These are phyloP conservation scores for Hydropsyche betteni DNA, from an alignment of 2,888 invertebrate genomes.

Conservation along the genomic window DNA sequence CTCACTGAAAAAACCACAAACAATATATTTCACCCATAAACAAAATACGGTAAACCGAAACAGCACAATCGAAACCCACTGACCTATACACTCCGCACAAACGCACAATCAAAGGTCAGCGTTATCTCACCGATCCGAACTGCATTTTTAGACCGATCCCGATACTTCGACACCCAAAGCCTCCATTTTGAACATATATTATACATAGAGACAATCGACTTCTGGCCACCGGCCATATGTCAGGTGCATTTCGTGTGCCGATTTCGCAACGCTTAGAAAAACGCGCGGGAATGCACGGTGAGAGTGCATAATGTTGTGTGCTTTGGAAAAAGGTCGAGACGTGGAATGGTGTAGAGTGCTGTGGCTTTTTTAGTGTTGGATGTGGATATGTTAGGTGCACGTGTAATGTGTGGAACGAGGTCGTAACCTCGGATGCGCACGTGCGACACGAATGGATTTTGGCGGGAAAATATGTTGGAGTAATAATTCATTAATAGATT, in stretches of 20 bases:
- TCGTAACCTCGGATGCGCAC: neutral
- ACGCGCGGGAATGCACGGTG: constrained; percentile 1
- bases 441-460: neutral
- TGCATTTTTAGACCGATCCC: too few relatives aligned
- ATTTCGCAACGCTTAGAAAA: neutral
- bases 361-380: too few relatives aligned
- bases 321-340: too few relatives aligned
- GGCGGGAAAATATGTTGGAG: neutral
- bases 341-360: too few relatives aligned
- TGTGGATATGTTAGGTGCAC: neutral
- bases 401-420: constrained; percentile 6
- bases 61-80: neutral
- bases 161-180: too few relatives aligned
- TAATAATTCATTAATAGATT: neutral
- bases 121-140: constrained; percentile 8
- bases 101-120: constrained; percentile 5
- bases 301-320: too few relatives aligned
- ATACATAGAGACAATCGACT: neutral
- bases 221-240: neutral
- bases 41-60: too few relatives aligned
- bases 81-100: constrained; percentile 2
- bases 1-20: too few relatives aligned
- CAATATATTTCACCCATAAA: too few relatives aligned
- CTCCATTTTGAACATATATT: too few relatives aligned
- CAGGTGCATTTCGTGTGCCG: neutral